These are phyloP conservation scores for Penelope pileata DNA, from an alignment of 2,113 vertebrate species.

Conservation along the genomic window DNA sequence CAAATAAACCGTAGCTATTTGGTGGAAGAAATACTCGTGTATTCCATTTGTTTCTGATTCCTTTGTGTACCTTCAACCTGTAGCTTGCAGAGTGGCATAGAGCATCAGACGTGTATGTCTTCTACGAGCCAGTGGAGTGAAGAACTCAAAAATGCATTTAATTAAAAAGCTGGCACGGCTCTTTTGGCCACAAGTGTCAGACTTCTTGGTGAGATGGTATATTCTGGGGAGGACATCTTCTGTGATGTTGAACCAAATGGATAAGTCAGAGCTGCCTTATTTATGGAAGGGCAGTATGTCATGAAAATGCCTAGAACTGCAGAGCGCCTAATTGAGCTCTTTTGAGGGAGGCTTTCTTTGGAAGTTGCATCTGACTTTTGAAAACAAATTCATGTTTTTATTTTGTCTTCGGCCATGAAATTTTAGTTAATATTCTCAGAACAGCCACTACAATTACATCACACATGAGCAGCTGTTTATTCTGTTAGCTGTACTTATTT, in stretches of 20 bases:
- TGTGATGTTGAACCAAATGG: not conserved
- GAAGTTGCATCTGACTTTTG: not conserved
- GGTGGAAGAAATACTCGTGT: not conserved
- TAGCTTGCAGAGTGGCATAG: not conserved
- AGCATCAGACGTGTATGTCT: not conserved
- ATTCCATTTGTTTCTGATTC: not conserved
- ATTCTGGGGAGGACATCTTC: fast-evolving
- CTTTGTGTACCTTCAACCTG: not conserved
- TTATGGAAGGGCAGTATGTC: not conserved
- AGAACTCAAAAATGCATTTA: not conserved
- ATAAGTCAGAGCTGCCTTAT: not conserved
- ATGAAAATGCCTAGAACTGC: not conserved
- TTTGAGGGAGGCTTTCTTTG: not conserved
- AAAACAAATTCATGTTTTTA: not conserved
- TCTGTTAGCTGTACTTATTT: not conserved
- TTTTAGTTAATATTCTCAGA: not conserved
- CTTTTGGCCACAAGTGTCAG: not conserved
- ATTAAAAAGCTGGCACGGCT: not conserved
- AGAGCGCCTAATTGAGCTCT: not conserved
- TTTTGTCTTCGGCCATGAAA: not conserved
- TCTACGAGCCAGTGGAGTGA: not conserved
- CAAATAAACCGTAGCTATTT: not conserved
- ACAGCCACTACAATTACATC: not conserved
- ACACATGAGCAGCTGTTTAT: not conserved
- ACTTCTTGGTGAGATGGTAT: not conserved